These are phyloP conservation scores for Heliconius aoede DNA, from an alignment of 2,888 invertebrate genomes.

Conservation along the genomic window DNA sequence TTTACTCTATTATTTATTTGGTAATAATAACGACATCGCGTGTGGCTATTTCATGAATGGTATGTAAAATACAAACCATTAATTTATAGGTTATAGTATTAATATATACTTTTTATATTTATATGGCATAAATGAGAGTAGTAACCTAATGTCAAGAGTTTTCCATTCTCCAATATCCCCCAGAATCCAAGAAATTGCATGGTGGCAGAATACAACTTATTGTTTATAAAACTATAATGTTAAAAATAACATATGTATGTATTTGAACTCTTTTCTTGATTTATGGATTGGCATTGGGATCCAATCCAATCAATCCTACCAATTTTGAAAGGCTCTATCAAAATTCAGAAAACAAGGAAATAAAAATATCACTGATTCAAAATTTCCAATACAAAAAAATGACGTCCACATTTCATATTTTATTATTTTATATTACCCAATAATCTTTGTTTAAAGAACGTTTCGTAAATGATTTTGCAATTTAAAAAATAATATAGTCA, in stretches of 20 bases:
- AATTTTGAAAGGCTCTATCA: background rate
- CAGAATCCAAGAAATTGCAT: background rate
- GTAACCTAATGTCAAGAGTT: background rate
- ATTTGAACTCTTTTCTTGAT: background rate
- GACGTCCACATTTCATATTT: background rate
- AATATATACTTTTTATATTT: background rate
- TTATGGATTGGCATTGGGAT: background rate
- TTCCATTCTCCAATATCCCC: background rate
- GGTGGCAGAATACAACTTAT: background rate
- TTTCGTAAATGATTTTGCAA: background rate
- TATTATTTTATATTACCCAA: background rate
- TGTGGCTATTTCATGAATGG: background rate
- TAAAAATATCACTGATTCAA: background rate
- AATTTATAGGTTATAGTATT: background rate
- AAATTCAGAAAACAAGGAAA: background rate
- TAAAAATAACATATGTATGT: background rate
- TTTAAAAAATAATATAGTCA: background rate
- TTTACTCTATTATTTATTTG: conserved; percentile 39
- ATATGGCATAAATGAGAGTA: background rate
- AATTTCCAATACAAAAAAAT: background rate
- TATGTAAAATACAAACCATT: background rate
- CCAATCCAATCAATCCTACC: no score
- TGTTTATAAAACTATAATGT: background rate
- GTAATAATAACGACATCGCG: conserved; percentile 15
- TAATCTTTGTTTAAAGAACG: background rate